These are phyloP conservation scores for Microcaecilia unicolor DNA, from an alignment of 2,797 vertebrate species.

Conservation along the genomic window DNA sequence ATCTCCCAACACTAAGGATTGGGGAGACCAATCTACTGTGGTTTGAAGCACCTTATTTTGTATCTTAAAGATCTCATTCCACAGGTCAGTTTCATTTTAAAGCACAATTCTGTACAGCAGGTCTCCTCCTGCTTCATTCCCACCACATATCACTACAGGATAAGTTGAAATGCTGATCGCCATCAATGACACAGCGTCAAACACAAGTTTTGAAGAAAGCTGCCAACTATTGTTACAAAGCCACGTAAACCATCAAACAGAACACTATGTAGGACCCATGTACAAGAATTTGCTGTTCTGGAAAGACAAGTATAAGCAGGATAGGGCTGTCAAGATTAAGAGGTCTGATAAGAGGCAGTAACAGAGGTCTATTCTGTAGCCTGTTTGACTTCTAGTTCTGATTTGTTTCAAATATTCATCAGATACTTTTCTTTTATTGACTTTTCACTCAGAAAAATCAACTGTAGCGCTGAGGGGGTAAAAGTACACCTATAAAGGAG, in stretches of 20 bases:
- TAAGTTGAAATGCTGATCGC: constrained; percentile 33
- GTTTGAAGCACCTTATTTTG: too few species aligned
- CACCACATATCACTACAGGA: constrained; percentile 23
- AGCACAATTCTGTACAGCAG: too few species aligned
- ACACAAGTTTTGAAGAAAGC: constrained; percentile 40
- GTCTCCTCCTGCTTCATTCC: constrained; percentile 12
- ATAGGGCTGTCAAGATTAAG: constrained; percentile 5
- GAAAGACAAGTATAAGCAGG: constrained; percentile 3
- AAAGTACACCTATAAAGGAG: too few species aligned
- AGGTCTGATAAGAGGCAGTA: constrained; percentile 4
- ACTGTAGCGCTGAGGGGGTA: too few species aligned
- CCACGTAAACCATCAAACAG: constrained; percentile 31
- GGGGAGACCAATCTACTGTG: too few species aligned
- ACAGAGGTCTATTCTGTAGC: too few species aligned
- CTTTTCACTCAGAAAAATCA: too few species aligned
- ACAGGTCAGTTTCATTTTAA: constrained; percentile 21
- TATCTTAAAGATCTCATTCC: too few species aligned
- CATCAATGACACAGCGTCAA: constrained; percentile 32
- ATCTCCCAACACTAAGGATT: too few species aligned
- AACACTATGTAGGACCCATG: constrained; percentile 16
- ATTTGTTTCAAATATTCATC: too few species aligned
- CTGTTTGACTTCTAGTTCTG: too few species aligned
- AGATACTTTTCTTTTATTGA: too few species aligned
- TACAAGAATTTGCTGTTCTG: constrained; percentile 14
- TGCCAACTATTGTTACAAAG: constrained; percentile 25